A percentile compares a stretch with the other conserved stretches of the same genome.
Conservation (phyloP, 2,113 vertebrate genomes). For the Stictonetta naevosa region DNA sequence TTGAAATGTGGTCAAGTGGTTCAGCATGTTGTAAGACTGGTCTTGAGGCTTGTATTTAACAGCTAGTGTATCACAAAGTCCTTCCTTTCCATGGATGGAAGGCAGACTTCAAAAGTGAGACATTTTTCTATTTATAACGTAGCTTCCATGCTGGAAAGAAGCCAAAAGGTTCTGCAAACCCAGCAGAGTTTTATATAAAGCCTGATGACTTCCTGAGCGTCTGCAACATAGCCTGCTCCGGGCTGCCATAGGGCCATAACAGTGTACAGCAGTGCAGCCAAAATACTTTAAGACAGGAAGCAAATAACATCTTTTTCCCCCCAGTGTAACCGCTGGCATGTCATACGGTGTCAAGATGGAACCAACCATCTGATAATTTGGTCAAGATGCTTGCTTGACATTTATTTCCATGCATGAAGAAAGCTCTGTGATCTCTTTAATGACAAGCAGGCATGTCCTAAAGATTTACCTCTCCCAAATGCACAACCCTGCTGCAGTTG, state of each 20-base stretch:
- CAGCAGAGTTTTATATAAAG: conserved; percentile 45
- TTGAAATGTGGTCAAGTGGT: neutral
- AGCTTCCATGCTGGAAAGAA: neutral
- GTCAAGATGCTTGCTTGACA: neutral
- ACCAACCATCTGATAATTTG: neutral
- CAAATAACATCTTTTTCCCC: neutral
- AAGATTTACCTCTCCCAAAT: neutral
- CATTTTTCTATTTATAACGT: conserved; percentile 5
- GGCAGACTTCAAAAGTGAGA: conserved; percentile 28
- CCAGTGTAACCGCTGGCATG: rapidly evolving
- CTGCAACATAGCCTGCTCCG: neutral
- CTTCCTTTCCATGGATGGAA: conserved; percentile 15
- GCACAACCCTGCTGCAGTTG: neutral
- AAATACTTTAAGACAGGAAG: conserved; percentile 15
- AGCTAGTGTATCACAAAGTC: neutral
- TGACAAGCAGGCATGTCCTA: neutral
- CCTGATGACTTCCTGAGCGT: neutral
- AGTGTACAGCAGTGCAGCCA: neutral
- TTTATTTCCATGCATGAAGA: neutral
- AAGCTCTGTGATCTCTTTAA: neutral
- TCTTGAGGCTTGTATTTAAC: neutral
- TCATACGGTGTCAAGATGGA: neutral
- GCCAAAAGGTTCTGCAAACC: conserved; percentile 22
- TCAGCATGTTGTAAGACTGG: neutral
- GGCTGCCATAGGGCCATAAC: neutral